Base-by-base conservation (phyloP, 2,888 invertebrate genomes). In the Oligia latruncula region DNA sequence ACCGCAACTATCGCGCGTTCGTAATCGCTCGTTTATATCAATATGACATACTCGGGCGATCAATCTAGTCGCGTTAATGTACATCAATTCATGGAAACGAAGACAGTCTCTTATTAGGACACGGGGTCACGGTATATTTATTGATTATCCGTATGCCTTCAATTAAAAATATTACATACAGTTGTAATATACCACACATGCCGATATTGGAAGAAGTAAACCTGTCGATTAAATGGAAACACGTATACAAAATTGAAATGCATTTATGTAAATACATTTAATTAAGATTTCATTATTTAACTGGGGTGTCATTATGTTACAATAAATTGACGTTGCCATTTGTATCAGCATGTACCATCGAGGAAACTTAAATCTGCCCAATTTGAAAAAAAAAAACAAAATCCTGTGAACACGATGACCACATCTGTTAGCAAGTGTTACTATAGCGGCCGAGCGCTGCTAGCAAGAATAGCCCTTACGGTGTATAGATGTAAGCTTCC, bases 151-250 rank as follows among this genome's bases (percentile, higher is more conserved):
- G 17, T 17, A 64, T 15, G 15, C 71, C 4, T 65, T 67, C 15
- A 60, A 55, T 64, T 23, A 15, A 71, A 58, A 71, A 71, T 49
- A 58, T 71, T 78, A 20, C 55, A 49, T 29, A 75, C 68, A 60
- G n/a, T 60, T 60, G 23, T 71, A 60, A 46, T 58, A 71, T 66
- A 66, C 60, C 58, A 67, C 35, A 65, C 11, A 20, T 68, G 74
- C 40, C 46, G 17, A 68, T 81, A 55, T 68, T 70, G 62, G 49
- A 70, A 20, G 49, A 70, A 20, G 23, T 70, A 15, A 49, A 76
- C 43, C 5, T 46, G 52, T 62, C 17, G 46, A 62, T 75, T 60
- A 66, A 58, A 72, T 73, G 8, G 65, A 65, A 43, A 35, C n/a
- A 58, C 23, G 15, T 55, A 55, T 17, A 52, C 20, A 43, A 52